These are phyloP conservation scores for Pteronotus mesoamericanus DNA, from an alignment of 2,797 vertebrate species.

Conservation along the genomic window DNA sequence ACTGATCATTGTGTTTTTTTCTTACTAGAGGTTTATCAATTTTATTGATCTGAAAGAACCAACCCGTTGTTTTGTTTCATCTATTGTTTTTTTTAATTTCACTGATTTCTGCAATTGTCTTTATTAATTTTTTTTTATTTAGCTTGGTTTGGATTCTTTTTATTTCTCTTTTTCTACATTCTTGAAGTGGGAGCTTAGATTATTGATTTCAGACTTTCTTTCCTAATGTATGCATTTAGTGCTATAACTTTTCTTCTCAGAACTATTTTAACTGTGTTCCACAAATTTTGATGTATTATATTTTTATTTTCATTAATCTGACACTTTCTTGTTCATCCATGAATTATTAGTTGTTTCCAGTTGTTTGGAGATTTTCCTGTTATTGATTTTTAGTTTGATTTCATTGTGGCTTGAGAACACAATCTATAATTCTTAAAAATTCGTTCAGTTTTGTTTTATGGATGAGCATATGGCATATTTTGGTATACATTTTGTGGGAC, in stretches of 20 bases:
- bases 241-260: not conserved
- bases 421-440: not conserved
- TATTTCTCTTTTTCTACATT: not conserved
- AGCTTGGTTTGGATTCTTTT: not conserved
- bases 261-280: not conserved
- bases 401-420: not conserved
- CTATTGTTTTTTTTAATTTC: not conserved
- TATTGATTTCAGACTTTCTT: not conserved
- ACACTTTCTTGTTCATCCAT: not conserved
- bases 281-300: not conserved
- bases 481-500: not conserved
- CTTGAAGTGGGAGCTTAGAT: not conserved
- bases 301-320: constrained; percentile 11
- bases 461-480: not conserved
- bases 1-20: not conserved
- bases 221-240: not conserved
- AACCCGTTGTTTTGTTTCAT: not conserved
- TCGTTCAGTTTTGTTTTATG: not conserved
- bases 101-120: not conserved
- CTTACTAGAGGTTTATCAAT: not conserved
- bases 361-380: not conserved
- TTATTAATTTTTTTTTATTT: not conserved
- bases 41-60: not conserved
- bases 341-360: not conserved
- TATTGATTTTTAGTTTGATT: not conserved